Base-by-base conservation (phyloP, 2,888 invertebrate species). In the Alcis repandata region DNA sequence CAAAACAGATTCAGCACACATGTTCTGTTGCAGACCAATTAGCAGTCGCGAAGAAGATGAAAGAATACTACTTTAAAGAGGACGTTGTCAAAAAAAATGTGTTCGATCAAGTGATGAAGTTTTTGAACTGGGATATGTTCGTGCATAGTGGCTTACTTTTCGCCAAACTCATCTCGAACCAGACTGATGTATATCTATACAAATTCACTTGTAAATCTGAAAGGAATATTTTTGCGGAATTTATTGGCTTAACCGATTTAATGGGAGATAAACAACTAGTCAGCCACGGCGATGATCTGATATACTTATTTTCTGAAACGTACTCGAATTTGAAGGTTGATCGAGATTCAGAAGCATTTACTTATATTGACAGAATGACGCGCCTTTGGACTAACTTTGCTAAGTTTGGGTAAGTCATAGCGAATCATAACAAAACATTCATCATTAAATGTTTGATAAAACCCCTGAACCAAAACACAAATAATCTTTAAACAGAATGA, bases 321-420 rank as follows among this genome's bases (percentile, higher is more conserved):
- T 10, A 71, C 1, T 15, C 75, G 0, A 67, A 69, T 1, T 67
- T 77, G 2, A 77, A 79, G 56, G 70, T 84, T 2, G 70, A 79
- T 20, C 73, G 69, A 32, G 69, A 74, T 8, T 80, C 86, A 0
- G 75, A 78, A 0, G 72, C 74, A 3, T 85, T 82, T 48, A 73
- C 80, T 58, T 70, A 84, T 63, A 83, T 91, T 10, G 74, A 88
- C 0, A 81, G 69, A 51, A 71, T 86, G 0, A 84, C 83, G 0
- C 86, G 69, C 10, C 72, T 91, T 13, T 91, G 88, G 88, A 88
- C 90, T 0, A 88, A 90, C 63, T 90, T 90, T 53, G 90, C 89
- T 0, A 90, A 88, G 76, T 82, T 72, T 57, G 89, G 90, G 89
- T 90, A 71, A 82, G 84, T 27, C 27, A 27, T 27, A 6, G 27